Evolutionary conservation across 2,888 invertebrate species (phyloP), one percentile per base, ranked within the genome.

Genomic region (Scaptodrosophila latifasciaeformis): DNA sequence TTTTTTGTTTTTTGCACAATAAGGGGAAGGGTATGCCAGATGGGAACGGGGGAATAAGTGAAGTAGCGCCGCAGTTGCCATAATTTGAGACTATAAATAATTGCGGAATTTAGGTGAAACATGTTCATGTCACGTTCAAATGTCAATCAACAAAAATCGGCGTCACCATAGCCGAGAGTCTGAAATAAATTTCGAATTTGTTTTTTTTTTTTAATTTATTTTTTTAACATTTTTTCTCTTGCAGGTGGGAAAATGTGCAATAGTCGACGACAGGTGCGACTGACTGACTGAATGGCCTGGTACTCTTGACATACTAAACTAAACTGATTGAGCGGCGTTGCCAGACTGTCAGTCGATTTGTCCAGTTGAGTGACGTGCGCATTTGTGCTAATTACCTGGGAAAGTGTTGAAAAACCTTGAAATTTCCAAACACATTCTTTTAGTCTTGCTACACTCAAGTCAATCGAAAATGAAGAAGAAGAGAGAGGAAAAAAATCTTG

Each of bases 91-190:
- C 68, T 70, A 70, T 65, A 80, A 75, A 75, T 75, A 80, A 77
- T 75, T 59, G 57, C 59, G 80, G 80, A 70, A 75, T 75, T 80
- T 75, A 61, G 75, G 75, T 77, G 80, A 74, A 72, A 74, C 80
- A 74, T 75, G 80, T 75, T 56, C 77, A 75, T 72, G 75, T 75
- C 75, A 75, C 75, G 75, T 77, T 75, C 75, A 70, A 70, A 62
- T 75, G 80, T 70, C 80, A 75, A 75, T 80, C 75, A 75, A 55
- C 49, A 35, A 17, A 24, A 35, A 24, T 24, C 24, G 24, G 7
- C 24, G 24, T 3, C 24, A 3, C 24, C 24, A 7, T 24, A 7
- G 7, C 4, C 24, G 24, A 3, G 24, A 24, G 24, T 24, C 24
- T 21, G 49, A 54, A 55, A 54, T 54, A 52, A 64, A 50, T 56